Conservation (phyloP, 2,797 vertebrate genomes). For the Furcifer pardalis region DNA sequence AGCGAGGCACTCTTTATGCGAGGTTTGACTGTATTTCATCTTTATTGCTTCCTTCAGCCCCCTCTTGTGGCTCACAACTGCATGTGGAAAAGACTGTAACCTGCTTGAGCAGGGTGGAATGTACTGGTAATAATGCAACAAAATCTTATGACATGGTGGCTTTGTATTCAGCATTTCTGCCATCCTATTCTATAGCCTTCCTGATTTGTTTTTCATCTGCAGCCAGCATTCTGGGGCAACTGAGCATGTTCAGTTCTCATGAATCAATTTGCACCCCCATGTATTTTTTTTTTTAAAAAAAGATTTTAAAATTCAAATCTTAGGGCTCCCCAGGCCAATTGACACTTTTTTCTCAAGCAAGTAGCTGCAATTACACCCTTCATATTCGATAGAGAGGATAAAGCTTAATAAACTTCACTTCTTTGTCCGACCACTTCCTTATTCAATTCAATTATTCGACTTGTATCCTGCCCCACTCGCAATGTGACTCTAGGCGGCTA, state of each 20-base stretch:
- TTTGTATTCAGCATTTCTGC: background rate
- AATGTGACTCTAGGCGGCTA: too few species aligned
- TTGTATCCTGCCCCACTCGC: too few species aligned
- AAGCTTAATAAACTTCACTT: too few species aligned
- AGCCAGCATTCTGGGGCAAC: background rate
- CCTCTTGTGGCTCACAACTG: conserved; percentile 58
- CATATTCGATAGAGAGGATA: background rate
- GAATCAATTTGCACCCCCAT: background rate
- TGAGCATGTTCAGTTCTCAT: background rate
- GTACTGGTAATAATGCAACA: background rate
- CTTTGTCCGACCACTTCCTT: too few species aligned
- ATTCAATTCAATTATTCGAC: too few species aligned
- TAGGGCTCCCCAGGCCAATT: background rate
- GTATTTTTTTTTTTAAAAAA: background rate
- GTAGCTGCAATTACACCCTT: background rate
- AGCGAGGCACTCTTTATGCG: too few species aligned
- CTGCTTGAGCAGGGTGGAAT: background rate
- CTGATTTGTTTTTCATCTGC: too few species aligned
- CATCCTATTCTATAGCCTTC: background rate
- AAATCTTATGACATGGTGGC: background rate
- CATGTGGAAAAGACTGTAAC: background rate
- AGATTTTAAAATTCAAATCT: background rate
- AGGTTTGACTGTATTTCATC: too few species aligned
- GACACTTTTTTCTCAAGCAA: background rate
- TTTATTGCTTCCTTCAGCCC: conserved; percentile 45